Evolutionary conservation across 2,797 vertebrate species (phyloP), one percentile per base, ranked within the genome.

Genomic region (Platalea minor): DNA sequence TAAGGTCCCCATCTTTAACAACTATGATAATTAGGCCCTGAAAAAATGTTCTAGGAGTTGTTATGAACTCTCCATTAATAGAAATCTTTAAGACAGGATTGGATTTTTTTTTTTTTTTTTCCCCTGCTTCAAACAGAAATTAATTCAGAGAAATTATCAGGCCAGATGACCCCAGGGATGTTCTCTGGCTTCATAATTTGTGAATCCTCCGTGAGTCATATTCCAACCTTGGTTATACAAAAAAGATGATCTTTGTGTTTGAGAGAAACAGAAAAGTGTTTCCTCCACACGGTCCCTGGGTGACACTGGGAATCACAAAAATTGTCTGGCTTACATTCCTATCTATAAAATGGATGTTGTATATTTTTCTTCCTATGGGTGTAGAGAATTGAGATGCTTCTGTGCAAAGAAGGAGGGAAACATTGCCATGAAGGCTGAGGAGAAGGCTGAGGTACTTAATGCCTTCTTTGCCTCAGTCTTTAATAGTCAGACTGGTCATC

Each of bases 51-150:
- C 39, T 43, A 53, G 84, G 51, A 63, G n/a, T 87, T 81, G 57
- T 77, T 86, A 54, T 31, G 64, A 87, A 70, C 31, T 87, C 60
- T 91, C 35, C 56, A 57, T 92, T 92, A 89, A 91, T 41, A 96
- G 78, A 91, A 94, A 57, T 94, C 60, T 91, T 85, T 77, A 94
- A 76, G 67, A 63, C 39, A 88, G 48, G 53, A 76, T 48, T 78
- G 29, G 46, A 59, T 39, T 50, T 64, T 43, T 59, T 50, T 63
- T 87, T 63, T 87, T 35, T 35, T 35, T 35, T 2, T 23, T 33
- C 16, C 48, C 10, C 5, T 14, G 18, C 53, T 95, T 96, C 79
- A 78, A 69, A 68, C 37, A 86, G 82, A 93, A 91, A 91, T 94
- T 83, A 90, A 90, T 94, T 90, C 83, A 73, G 61, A 78, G 57